Base-by-base conservation (phyloP, 1,140 invertebrate genomes). In the Halesus radiatus region DNA sequence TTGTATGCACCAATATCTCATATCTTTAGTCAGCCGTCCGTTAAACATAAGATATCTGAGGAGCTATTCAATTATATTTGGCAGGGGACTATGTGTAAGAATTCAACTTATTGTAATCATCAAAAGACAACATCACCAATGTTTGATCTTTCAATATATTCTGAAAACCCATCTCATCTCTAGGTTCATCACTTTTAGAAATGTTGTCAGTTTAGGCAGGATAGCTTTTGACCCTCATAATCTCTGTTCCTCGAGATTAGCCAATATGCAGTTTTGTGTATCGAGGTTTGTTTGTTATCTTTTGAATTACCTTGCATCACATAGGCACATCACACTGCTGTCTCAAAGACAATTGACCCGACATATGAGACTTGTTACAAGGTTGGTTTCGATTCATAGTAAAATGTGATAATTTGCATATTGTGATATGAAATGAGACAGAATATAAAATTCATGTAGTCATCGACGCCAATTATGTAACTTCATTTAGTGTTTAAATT, bases 331-430 rank as follows among this genome's bases (percentile, higher is more conserved):
- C 32, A 37, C 32, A 37, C 32, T 37, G 32, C 32, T 37, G 32
- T 37, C 37, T 45, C 10, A 1, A 13, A 45, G 37, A 45, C 37
- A 45, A 3, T 45, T 45, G 37, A 45, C 37, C 13, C 8, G 1
- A 45, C 13, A 45, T 45, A 45, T 45, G 23, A 60, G 58, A 60
- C 20, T 72, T 52, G 37, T 26, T 23, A 72, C n/a, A 72, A 53
- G 10, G 37, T 72, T 53, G 50, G 68, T 72, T 72, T 72, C 23
- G 68, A 50, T 72, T 75, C 54, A 75, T 75, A 10, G 73, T 58
- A 80, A 76, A 80, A 76, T 76, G 79, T 80, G 70, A 80, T 80
- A 73, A 37, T 37, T 45, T 60, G 37, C 32, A 73, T 79, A 73
- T 79, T 73, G 68, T 79, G 68, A 73, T 73, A 79, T 62, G 26